Evolutionary conservation across 2,113 vertebrate genomes (phyloP).

Genomic region (Amphiprion percula): DNA sequence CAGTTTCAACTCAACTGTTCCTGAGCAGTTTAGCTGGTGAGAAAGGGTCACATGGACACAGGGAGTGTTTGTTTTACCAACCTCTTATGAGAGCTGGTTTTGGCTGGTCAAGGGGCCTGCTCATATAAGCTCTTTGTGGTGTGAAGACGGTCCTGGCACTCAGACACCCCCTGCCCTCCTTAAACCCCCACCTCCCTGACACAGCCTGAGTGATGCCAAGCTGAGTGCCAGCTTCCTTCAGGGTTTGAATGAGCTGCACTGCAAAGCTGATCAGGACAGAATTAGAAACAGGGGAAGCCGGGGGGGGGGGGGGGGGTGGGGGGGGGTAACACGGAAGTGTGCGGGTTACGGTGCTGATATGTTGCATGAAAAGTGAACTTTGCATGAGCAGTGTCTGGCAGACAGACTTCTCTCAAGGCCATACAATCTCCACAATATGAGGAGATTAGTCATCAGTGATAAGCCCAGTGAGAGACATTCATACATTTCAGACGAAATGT

Average conservation of each 20-base stretch:
- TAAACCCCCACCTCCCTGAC: slow-evolving; percentile 35
- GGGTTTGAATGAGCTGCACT: slow-evolving; percentile 44
- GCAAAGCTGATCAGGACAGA: slow-evolving; percentile 55
- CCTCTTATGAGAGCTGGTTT: slow-evolving; percentile 58
- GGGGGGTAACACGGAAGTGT: neutral
- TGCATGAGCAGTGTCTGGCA: slow-evolving; percentile 8
- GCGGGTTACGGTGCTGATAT: neutral
- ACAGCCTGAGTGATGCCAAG: slow-evolving; percentile 46
- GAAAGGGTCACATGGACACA: slow-evolving; percentile 41
- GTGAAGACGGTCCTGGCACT: slow-evolving; percentile 54
- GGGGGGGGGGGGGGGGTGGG: too few species aligned
- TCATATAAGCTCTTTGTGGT: slow-evolving; percentile 65
- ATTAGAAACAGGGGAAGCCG: slow-evolving; percentile 38
- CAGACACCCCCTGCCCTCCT: neutral
- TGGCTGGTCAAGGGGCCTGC: slow-evolving; percentile 56
- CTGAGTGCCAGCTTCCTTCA: slow-evolving; percentile 50
- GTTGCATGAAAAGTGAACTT: neutral
- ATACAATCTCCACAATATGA: slow-evolving; percentile 36
- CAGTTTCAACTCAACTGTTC: neutral
- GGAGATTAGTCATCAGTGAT: slow-evolving; percentile 56
- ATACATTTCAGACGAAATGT: slow-evolving; percentile 39
- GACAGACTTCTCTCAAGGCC: slow-evolving; percentile 24
- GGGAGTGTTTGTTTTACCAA: slow-evolving; percentile 57
- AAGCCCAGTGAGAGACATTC: slow-evolving; percentile 25
- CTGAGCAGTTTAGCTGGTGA: slow-evolving; percentile 28